Percentiles rank a stretch among this genome's conserved stretches.
phyloP scores from a whole-genome alignment of 64 coral and sea anemone species.

The Acropora yongei region DNA sequence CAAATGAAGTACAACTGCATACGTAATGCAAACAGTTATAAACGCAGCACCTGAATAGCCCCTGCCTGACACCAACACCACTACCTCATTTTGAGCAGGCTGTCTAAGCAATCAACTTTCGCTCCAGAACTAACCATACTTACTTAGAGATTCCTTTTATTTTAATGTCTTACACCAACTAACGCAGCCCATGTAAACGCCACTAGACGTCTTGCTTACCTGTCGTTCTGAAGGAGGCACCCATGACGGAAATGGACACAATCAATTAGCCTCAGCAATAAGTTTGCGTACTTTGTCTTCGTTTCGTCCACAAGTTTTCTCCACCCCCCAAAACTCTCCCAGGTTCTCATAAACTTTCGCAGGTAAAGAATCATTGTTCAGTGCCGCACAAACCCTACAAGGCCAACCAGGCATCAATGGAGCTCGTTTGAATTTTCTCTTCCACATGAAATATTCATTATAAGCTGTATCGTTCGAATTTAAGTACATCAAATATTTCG shows the following conservation, averaged over 20 bases:
- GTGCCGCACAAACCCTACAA: constrained; percentile 63
- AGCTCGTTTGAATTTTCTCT: constrained; percentile 30
- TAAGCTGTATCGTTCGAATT: constrained; percentile 71
- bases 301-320: constrained; percentile 36
- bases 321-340: constrained; percentile 50
- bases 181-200: no score
- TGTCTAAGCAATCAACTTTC: no score
- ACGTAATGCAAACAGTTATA: no score
- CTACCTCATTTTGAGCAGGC: no score
- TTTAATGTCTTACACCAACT: no score
- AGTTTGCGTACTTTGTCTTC: constrained; percentile 27
- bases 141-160: no score
- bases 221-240: no score
- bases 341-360: constrained; percentile 46
- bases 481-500: constrained; percentile 53
- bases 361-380: constrained; percentile 54
- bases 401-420: constrained; percentile 48
- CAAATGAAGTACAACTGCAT: no score
- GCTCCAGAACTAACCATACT: no score
- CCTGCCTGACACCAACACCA: no score
- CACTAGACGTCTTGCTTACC: no score
- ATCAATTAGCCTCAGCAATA: neutral
- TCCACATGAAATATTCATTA: constrained; percentile 77
- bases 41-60: no score
- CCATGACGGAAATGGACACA: neutral